A percentile compares a stretch with the other conserved stretches of the same genome.
These are phyloP conservation scores for Coreoperca whiteheadi DNA, from an alignment of 2,113 vertebrate genomes.

Conservation along the genomic window DNA sequence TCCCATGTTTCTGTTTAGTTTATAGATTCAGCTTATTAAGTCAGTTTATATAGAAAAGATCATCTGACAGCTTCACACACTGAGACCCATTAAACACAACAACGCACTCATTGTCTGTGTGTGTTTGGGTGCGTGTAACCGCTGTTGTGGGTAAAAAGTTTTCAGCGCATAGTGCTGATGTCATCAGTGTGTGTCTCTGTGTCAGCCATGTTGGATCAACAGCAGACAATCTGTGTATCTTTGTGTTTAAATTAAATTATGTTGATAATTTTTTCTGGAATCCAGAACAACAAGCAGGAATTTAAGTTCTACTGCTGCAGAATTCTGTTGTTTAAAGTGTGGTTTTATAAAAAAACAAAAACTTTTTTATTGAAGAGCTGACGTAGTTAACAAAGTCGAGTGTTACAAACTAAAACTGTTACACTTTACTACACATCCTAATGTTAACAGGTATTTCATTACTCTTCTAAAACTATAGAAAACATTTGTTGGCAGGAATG, in stretches of 20 bases:
- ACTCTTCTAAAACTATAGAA: no score
- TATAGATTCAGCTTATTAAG: no score
- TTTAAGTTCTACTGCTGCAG: not conserved
- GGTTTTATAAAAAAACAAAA: no score
- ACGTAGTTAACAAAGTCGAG: no score
- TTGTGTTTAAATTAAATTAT: conserved; percentile 35
- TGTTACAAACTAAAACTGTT: no score
- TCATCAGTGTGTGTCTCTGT: conserved; percentile 14
- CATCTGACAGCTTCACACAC: not conserved
- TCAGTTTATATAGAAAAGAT: not conserved
- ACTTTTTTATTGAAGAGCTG: no score
- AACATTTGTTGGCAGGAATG: no score
- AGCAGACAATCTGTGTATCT: conserved; percentile 13
- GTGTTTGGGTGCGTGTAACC: not conserved
- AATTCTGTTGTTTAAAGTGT: no score
- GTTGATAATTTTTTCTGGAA: conserved; percentile 17
- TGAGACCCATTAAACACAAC: no score
- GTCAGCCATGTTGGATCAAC: conserved; percentile 18
- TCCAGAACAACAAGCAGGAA: conserved; percentile 16
- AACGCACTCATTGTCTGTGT: not conserved
- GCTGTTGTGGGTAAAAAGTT: conserved; percentile 31
- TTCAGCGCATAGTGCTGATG: conserved; percentile 4
- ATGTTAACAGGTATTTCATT: no score
- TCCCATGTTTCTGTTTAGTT: not conserved
- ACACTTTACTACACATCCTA: no score